These are phyloP conservation scores for Conus canariensis DNA, from an alignment of 2,888 invertebrate genomes.

Conservation along the genomic window DNA sequence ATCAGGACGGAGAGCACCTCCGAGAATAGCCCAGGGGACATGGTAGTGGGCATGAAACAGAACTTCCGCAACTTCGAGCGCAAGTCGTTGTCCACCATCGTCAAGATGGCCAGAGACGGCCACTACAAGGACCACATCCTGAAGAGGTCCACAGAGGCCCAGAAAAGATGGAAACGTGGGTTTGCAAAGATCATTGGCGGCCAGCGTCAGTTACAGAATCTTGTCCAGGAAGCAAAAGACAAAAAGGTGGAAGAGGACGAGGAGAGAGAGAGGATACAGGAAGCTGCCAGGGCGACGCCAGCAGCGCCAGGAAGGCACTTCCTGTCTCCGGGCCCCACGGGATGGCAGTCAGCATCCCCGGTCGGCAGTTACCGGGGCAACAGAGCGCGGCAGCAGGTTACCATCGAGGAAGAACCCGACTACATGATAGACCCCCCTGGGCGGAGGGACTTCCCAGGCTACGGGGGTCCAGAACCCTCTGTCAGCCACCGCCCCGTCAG, in stretches of 20 bases:
- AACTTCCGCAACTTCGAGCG: conserved; percentile 52
- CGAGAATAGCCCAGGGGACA: conserved; percentile 35
- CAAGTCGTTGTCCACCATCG: conserved; percentile 53
- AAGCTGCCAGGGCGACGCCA: neutral
- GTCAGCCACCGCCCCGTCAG: neutral
- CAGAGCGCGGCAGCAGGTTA: conserved; percentile 8
- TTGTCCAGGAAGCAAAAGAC: conserved; percentile 27
- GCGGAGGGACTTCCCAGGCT: neutral
- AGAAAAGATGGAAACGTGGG: conserved; percentile 13
- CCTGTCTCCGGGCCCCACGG: neutral
- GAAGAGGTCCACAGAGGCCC: conserved; percentile 34
- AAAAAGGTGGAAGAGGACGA: conserved; percentile 29
- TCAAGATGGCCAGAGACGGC: conserved; percentile 49
- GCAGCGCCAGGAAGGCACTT: neutral
- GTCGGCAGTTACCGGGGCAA: neutral
- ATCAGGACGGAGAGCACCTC: conserved; percentile 51
- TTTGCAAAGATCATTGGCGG: conserved; percentile 14
- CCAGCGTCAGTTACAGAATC: neutral
- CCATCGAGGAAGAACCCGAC: neutral
- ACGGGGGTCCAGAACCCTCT: neutral
- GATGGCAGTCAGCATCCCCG: neutral
- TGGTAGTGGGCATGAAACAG: conserved; percentile 27
- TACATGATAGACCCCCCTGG: neutral
- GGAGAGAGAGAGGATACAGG: neutral
- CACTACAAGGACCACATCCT: conserved; percentile 42